Base-by-base conservation (phyloP, 2,797 vertebrate genomes). In the Bovichtus diacanthus region DNA sequence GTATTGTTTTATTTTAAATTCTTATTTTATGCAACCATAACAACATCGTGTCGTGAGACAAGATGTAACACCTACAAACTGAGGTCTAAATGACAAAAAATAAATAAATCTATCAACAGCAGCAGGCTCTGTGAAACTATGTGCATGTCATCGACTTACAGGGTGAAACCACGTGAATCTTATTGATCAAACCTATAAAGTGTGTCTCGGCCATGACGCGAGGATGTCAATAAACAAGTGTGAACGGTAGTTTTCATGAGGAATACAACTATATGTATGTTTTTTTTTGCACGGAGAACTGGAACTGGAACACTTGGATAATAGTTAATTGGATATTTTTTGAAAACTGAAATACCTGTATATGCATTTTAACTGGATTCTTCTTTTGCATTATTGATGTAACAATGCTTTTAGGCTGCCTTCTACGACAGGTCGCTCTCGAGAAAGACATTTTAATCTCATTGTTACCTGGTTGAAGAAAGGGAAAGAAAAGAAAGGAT, bases 131-230 rank as follows among this genome's bases (percentile, higher is more conserved):
- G 18, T 23, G 19, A n/a, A 47, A 21, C 50, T 21, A 18, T 10
- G 21, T 19, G 54, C 46, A 16, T 51, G 27, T 58, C 46, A 75
- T 70, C 53, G 65, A 83, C 61, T 71, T 39, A 18, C 29, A 15
- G 34, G 51, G 59, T 74, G 59, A 81, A 74, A 62, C 51, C 56
- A 65, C 63, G 80, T 71, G 60, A 76, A 65, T 66, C n/a, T 4
- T 64, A 86, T 86, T 67, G 78, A 87, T 78, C 80, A 53, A 80
- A 78, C 61, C 67, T 55, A 67, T 47, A 62, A 70, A 79, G 69
- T 70, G 18, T 23, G 49, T 25, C 58, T 59, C 13, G 54, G 63
- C 69, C 46, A 41, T 10, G 49, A 63, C 18, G 36, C 3, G 12
- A 53, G 34, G 51, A 83, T 59, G 71, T 79, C 76, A 70, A 80